These are phyloP conservation scores for Nesoenas mayeri DNA, from an alignment of 2,113 vertebrate species.

Conservation along the genomic window DNA sequence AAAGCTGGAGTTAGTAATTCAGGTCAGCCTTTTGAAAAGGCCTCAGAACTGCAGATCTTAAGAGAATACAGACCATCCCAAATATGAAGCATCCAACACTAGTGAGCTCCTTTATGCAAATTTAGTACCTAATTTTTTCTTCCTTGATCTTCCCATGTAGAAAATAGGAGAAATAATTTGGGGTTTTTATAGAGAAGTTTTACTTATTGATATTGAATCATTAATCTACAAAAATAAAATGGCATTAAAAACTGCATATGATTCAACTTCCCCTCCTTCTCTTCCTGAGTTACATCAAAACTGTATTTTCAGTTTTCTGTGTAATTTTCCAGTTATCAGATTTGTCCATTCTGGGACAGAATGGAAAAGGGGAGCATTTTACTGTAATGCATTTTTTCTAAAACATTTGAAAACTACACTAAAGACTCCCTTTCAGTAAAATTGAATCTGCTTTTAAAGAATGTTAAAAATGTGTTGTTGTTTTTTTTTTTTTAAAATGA, in stretches of 20 bases:
- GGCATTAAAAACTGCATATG: background rate
- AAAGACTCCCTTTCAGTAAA: background rate
- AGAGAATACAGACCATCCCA: background rate
- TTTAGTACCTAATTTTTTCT: background rate
- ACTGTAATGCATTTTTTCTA: background rate
- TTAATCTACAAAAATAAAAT: background rate
- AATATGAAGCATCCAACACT: background rate
- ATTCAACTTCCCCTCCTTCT: background rate
- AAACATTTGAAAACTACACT: background rate
- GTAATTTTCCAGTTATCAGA: background rate
- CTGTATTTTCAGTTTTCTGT: background rate
- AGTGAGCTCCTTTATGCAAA: background rate
- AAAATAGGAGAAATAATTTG: background rate
- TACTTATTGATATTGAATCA: background rate
- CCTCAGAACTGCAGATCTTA: background rate
- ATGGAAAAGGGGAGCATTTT: background rate
- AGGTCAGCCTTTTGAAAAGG: constrained; percentile 36
- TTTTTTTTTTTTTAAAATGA: background rate
- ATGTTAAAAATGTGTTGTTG: background rate
- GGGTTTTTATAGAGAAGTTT: background rate
- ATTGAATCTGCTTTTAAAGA: background rate
- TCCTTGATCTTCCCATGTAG: background rate
- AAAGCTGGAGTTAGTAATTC: constrained; percentile 20
- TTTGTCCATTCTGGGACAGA: background rate
- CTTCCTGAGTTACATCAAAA: background rate